These are phyloP conservation scores for Cheirogaleus major DNA, from an alignment of 2,797 vertebrate species.

Conservation along the genomic window DNA sequence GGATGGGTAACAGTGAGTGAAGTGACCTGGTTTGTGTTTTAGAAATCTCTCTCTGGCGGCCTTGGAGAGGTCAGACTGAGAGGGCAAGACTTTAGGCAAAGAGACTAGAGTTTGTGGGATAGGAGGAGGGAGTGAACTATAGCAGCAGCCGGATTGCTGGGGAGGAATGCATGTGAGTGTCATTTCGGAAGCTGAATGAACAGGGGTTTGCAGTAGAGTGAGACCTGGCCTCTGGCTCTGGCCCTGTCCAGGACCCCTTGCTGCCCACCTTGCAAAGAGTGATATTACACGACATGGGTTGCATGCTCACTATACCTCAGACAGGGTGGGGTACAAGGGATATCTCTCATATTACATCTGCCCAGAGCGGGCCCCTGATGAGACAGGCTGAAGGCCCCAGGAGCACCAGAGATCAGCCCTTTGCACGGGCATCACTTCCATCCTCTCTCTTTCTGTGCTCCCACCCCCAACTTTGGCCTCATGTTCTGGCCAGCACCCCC, in stretches of 20 bases:
- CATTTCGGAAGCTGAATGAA: not conserved
- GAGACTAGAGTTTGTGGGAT: not conserved
- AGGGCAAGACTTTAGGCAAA: not conserved
- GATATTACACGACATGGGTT: not conserved
- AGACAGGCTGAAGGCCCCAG: not conserved
- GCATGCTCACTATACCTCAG: not conserved
- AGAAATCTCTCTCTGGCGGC: not conserved
- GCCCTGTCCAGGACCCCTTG: not conserved
- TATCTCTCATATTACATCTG: not conserved
- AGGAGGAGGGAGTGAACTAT: not conserved
- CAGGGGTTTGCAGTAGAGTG: not conserved
- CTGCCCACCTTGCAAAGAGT: not conserved
- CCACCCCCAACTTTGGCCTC: slow-evolving; percentile 33
- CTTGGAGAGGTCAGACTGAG: not conserved
- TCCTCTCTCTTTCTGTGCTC: slow-evolving; percentile 20
- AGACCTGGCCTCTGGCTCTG: not conserved
- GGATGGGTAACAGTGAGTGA: not conserved
- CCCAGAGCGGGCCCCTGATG: not conserved
- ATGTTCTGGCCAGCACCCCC: not conserved
- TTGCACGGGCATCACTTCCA: not conserved
- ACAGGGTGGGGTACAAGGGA: not conserved
- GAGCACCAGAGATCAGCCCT: not conserved
- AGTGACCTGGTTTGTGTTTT: not conserved
- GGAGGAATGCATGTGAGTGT: not conserved
- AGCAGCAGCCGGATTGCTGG: not conserved